Base-by-base conservation (phyloP, 1,140 invertebrate genomes). In the Diploscapter pachys region DNA sequence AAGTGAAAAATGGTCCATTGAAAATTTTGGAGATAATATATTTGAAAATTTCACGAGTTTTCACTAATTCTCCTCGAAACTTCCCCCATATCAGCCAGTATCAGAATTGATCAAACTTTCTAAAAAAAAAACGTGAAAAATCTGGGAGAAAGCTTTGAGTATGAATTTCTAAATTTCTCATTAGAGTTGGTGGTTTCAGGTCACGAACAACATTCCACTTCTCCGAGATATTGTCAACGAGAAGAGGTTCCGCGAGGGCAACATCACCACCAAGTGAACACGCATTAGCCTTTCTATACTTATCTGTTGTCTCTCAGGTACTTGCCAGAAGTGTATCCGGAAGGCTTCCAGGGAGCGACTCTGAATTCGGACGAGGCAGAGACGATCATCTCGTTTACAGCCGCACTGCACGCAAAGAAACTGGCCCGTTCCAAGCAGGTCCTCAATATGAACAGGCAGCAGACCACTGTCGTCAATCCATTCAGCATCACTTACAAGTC, bases 131-230 rank as follows among this genome's bases (percentile, higher is more conserved):
- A 1, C 31, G 31, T 31, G 1, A n/a, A n/a, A n/a, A n/a, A n/a
- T n/a, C n/a, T n/a, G n/a, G n/a, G n/a, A 31, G 31, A 31, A 31
- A 31, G 31, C 1, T 31, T 31, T 31, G 31, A 31, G 31, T 31
- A 31, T 31, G 31, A 31, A 1, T 31, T 31, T 31, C 31, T 31
- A 31, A 31, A 31, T 31, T 31, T 31, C 31, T 31, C 31, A 31
- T 31, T 1, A 31, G 31, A 31, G 31, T 31, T 31, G 31, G 31
- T 31, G 31, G 1, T 31, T 31, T 31, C 31, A 31, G 31, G 31
- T 31, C 3, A 90, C 89, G 0, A 90, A 92, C 80, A 92, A 92
- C 80, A 91, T 92, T 78, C 89, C 91, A 4, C 82, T 92, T 48
- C 81, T 92, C 49, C 78, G 91, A 72, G 91, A 91, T 81, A 90